Conservation (phyloP, 1,140 invertebrate genomes). For the Chelonus insularis region DNA sequence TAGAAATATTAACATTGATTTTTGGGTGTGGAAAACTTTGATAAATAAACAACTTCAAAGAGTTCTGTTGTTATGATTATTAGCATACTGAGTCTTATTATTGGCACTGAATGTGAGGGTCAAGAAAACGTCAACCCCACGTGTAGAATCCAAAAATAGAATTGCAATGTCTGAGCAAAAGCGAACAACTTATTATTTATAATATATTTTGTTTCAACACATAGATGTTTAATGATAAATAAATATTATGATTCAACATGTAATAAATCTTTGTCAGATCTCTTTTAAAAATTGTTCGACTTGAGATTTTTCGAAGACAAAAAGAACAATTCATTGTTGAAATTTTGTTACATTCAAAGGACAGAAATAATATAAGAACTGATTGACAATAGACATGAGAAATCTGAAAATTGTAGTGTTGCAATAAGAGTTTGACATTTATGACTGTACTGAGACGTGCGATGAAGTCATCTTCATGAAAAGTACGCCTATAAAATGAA, state of each 20-base stretch:
- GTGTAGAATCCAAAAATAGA: slow-evolving; percentile 7
- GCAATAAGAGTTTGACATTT: slow-evolving; percentile 19
- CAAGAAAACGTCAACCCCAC: background rate
- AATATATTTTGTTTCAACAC: too few relatives aligned
- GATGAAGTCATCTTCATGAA: slow-evolving; percentile 34
- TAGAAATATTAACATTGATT: background rate
- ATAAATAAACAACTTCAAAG: background rate
- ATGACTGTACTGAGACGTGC: background rate
- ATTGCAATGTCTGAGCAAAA: background rate
- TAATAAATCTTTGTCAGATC: too few relatives aligned
- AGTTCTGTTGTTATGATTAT: background rate
- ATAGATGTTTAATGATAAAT: background rate
- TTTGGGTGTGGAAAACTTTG: too few relatives aligned
- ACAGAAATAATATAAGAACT: background rate
- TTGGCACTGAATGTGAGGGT: background rate
- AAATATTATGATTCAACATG: background rate
- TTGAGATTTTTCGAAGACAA: too few relatives aligned
- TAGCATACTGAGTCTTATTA: background rate
- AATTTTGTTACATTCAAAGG: background rate
- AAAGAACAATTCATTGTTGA: background rate
- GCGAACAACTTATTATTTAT: background rate
- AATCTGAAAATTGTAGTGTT: background rate
- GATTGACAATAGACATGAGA: background rate
- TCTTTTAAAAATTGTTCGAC: too few relatives aligned
- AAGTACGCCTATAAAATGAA: slow-evolving; percentile 42